Base-by-base conservation (phyloP, 2,797 vertebrate genomes). In the Aeoliscus strigatus region DNA sequence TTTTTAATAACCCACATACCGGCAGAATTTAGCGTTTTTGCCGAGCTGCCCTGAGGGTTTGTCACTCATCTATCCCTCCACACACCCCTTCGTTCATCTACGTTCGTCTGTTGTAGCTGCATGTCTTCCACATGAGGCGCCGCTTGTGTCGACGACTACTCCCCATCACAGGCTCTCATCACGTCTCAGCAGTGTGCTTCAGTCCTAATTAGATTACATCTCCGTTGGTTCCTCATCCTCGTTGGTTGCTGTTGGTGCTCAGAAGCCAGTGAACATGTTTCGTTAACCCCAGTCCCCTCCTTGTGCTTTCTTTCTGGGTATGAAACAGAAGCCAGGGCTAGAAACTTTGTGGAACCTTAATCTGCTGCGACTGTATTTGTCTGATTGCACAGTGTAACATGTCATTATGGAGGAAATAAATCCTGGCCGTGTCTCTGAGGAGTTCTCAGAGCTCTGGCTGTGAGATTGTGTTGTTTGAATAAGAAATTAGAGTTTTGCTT, bases 141-240 rank as follows among this genome's bases (percentile, higher is more conserved):
- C 12, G 15, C 46, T 27, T 6, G 39, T 51, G 30, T 61, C 53
- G 55, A 26, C 30, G 44, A n/a, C 41, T 15, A 21, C 25, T 26
- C 24, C 14, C 38, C 45, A 51, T 60, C 51, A 33, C 26, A 60
- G 51, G 15, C 27, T 38, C 14, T 39, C 27, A 35, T 56, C 39
- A 15, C 30, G n/a, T 2, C 8, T 45, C 58, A 26, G 35, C 52
- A 3, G 7, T 43, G 38, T 61, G 50, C 14, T 48, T 59, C 33
- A 27, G 31, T 50, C 37, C 47, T 53, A 66, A 57, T 73, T 72
- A 74, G 36, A 33, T 44, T 47, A 36, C 35, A 30, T 76, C 63
- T 74, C 28, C 40, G 43, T 66, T 58, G 27, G 27, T 50, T 63
- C 50, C 64, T 44, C 11, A 44, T 16, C 51, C n/a, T n/a, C n/a